These are phyloP conservation scores for Eupithecia tripunctaria DNA, from an alignment of 2,888 invertebrate species.

Conservation along the genomic window DNA sequence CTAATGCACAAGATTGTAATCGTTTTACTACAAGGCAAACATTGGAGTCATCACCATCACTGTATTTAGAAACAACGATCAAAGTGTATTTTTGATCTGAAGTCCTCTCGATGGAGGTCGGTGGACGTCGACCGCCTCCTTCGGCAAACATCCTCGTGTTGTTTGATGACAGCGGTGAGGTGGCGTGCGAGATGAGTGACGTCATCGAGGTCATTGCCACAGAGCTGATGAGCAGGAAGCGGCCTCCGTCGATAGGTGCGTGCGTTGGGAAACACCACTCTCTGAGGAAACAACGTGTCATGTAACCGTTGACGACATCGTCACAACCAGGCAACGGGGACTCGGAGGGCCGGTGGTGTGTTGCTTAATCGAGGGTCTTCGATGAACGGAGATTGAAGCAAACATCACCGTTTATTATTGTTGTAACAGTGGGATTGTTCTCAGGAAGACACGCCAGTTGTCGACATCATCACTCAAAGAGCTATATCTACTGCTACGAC, in stretches of 20 bases:
- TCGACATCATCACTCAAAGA: neutral
- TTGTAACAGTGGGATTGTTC: neutral
- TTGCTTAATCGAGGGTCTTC: neutral
- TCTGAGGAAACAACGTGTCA: conserved; percentile 4
- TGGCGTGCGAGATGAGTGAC: neutral
- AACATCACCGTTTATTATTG: neutral
- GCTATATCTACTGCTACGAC: neutral
- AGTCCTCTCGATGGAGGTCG: neutral
- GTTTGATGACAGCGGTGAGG: neutral
- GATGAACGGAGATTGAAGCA: neutral
- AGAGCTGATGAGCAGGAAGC: neutral
- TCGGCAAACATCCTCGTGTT: neutral
- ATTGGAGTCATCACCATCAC: neutral
- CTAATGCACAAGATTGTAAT: neutral
- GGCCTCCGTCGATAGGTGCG: neutral
- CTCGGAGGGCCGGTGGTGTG: neutral
- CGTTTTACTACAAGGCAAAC: neutral
- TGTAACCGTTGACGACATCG: neutral
- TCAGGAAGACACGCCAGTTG: too few relatives aligned
- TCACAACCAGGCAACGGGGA: neutral
- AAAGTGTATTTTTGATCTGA: neutral
- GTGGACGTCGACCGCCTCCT: neutral
- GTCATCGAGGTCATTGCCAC: neutral
- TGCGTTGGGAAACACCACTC: neutral
- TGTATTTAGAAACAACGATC: neutral